These are phyloP conservation scores for Ormyrus pomaceus DNA, from an alignment of 2,888 invertebrate genomes.

Conservation along the genomic window DNA sequence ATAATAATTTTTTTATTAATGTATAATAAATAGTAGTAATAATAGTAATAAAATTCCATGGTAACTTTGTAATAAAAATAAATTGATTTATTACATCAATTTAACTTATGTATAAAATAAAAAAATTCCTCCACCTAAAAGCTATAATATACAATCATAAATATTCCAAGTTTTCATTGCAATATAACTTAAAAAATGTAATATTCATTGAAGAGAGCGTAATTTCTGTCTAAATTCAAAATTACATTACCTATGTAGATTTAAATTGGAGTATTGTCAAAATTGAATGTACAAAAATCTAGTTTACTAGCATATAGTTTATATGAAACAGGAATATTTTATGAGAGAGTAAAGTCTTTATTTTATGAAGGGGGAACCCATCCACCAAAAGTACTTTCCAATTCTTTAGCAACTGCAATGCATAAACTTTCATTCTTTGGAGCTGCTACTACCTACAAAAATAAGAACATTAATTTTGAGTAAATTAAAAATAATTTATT, in stretches of 20 bases:
- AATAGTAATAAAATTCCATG: neutral
- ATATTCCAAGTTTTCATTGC: too few relatives aligned
- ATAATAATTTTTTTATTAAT: conserved; percentile 7
- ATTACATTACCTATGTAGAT: too few relatives aligned
- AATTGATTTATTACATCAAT: neutral
- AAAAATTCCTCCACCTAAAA: conserved; percentile 1
- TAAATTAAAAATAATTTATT: conserved; percentile 33
- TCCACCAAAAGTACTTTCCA: conserved; percentile 84
- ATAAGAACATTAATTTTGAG: conserved; percentile 13
- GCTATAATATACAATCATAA: neutral
- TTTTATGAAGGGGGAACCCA: conserved; percentile 79
- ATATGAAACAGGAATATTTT: conserved; percentile 1
- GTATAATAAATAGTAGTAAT: neutral
- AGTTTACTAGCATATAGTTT: neutral
- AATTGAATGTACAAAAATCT: neutral
- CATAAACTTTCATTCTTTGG: conserved; percentile 84
- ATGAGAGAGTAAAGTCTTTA: neutral
- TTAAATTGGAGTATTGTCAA: too few relatives aligned
- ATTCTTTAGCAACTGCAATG: conserved; percentile 84
- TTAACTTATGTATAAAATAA: neutral
- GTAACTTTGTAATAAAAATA: neutral
- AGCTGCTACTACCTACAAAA: conserved; percentile 80
- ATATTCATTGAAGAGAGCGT: too few relatives aligned
- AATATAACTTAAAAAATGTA: too few relatives aligned
- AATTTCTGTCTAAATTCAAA: too few relatives aligned